Percentiles rank a stretch among this genome's conserved stretches.
phyloP scores from a whole-genome alignment of 2,113 vertebrate species.

The Pseudorectes ferrugineus region DNA sequence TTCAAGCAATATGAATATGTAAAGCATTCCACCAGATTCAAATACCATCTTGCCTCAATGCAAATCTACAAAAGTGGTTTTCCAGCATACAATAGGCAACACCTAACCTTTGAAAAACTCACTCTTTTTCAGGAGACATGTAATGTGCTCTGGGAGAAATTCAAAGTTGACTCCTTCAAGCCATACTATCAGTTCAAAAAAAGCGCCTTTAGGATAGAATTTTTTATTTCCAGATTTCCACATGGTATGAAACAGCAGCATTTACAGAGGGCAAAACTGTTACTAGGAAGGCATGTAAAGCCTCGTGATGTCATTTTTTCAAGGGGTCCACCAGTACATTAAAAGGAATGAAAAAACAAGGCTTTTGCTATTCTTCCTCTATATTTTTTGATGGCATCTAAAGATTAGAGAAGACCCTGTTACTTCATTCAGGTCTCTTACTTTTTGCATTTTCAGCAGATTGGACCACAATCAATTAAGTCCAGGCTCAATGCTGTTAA shows the following conservation, averaged over 20 bases:
- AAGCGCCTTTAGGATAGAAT: neutral
- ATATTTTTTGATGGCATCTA: neutral
- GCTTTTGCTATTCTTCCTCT: neutral
- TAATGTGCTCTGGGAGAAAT: neutral
- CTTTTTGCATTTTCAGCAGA: neutral
- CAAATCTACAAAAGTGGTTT: conserved; percentile 12
- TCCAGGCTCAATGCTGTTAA: neutral
- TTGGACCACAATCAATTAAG: neutral
- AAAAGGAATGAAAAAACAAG: neutral
- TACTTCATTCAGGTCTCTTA: neutral
- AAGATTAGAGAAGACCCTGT: neutral
- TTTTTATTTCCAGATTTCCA: neutral
- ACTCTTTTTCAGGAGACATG: neutral
- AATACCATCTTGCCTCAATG: neutral
- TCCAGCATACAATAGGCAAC: neutral
- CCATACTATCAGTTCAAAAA: neutral
- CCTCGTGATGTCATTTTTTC: neutral
- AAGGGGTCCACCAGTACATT: neutral
- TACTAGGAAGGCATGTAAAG: neutral
- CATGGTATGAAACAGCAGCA: neutral
- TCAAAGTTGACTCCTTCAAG: neutral
- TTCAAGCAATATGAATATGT: conserved; percentile 9
- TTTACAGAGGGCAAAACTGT: neutral
- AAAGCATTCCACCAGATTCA: conserved; percentile 28
- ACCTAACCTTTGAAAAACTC: neutral